phyloP scores from a whole-genome alignment of 2,888 invertebrate genomes.

The Eilema sororculum region DNA sequence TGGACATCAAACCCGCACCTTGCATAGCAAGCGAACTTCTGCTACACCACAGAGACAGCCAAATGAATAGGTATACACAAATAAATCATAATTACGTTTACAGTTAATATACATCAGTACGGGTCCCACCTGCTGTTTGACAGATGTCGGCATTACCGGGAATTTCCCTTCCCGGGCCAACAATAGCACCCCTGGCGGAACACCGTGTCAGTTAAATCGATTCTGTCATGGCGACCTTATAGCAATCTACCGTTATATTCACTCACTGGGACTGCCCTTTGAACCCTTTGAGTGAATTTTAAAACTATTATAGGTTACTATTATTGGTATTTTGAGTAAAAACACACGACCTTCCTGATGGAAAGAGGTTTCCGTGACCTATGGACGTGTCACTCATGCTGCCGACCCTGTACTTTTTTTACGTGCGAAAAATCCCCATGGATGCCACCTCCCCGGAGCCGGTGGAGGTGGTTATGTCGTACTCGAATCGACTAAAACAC shows the following conservation, averaged over 20 bases:
- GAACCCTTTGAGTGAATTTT: not conserved
- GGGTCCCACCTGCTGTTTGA: not conserved
- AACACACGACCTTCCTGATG: too few relatives aligned
- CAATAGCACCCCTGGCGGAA: not conserved
- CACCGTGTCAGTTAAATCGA: slow-evolving; percentile 2
- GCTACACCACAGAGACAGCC: not conserved
- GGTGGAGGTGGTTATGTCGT: too few relatives aligned
- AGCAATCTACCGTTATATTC: not conserved
- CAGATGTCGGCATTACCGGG: not conserved
- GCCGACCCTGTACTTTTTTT: too few relatives aligned
- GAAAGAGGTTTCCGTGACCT: too few relatives aligned
- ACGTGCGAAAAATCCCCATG: too few relatives aligned
- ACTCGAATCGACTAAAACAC: too few relatives aligned
- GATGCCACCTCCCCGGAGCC: too few relatives aligned
- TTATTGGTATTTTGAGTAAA: too few relatives aligned
- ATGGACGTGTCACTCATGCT: too few relatives aligned
- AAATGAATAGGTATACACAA: not conserved
- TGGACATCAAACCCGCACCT: not conserved
- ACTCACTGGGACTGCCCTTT: not conserved
- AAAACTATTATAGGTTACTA: not conserved
- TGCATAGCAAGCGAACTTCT: not conserved
- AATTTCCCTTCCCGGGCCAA: not conserved
- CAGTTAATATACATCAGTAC: not conserved
- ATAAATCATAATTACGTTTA: not conserved
- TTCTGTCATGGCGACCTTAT: not conserved